phyloP scores from a whole-genome alignment of 1,140 invertebrate genomes.

The Hypsibius dujardini region DNA sequence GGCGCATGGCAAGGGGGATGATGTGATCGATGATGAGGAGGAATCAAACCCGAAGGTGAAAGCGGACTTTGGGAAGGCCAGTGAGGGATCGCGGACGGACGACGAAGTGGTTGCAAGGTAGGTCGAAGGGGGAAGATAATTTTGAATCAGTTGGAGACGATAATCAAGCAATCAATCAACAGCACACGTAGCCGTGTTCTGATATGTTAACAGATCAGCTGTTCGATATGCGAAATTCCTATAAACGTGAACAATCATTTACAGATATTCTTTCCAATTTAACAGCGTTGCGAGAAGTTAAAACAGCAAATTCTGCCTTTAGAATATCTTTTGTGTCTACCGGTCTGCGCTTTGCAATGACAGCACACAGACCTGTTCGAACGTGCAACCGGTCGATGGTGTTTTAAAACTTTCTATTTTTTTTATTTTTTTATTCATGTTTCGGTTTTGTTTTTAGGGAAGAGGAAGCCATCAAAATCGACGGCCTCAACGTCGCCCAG shows the following conservation, averaged over 20 bases:
- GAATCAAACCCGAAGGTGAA: conserved; percentile 38
- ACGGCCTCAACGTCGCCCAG: conserved; percentile 82
- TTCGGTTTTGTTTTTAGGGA: conserved; percentile 61
- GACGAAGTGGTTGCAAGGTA: conserved; percentile 43
- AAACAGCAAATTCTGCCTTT: not conserved
- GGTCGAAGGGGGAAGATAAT: conserved; percentile 19
- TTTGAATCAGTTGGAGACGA: too few species aligned
- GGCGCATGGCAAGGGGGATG: conserved; percentile 1
- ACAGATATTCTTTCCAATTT: conserved; percentile 9
- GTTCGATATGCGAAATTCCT: conserved; percentile 15
- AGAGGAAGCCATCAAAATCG: conserved; percentile 89
- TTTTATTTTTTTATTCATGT: conserved; percentile 37
- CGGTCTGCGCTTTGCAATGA: conserved; percentile 21
- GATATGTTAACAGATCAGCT: not conserved
- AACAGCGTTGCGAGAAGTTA: not conserved
- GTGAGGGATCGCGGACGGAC: conserved; percentile 59
- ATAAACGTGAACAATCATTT: not conserved
- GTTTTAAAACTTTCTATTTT: conserved; percentile 12
- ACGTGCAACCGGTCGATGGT: conserved; percentile 17
- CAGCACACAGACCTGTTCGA: conserved; percentile 18
- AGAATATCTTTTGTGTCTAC: conserved; percentile 11
- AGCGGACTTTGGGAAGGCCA: conserved; percentile 52
- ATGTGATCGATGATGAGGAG: conserved; percentile 13
- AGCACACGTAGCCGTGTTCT: too few species aligned
- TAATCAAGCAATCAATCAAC: too few species aligned